Conservation (phyloP, 2,888 invertebrate species). For the Stenolophus ochropezus region DNA sequence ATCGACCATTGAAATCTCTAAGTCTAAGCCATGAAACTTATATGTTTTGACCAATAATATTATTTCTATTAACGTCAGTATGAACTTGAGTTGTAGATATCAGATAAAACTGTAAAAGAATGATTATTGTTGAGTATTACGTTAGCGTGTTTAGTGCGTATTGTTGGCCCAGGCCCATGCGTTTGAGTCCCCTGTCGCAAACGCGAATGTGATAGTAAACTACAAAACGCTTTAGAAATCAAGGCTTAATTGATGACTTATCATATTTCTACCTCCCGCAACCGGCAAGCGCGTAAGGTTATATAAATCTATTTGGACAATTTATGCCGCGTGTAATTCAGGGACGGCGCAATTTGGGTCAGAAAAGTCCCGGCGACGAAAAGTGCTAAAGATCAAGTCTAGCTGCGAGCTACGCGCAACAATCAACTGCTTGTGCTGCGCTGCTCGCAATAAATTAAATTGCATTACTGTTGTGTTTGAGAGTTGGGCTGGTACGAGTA, state of each 20-base stretch:
- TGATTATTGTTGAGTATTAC: neutral
- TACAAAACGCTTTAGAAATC: slow-evolving; percentile 52
- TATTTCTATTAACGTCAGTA: neutral
- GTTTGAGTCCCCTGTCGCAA: neutral
- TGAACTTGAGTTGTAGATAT: neutral
- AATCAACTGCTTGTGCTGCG: slow-evolving; percentile 38
- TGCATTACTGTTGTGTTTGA: slow-evolving; percentile 40
- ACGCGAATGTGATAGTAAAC: slow-evolving; percentile 23
- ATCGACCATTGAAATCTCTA: neutral
- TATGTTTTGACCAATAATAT: neutral
- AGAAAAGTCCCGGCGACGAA: slow-evolving; percentile 42
- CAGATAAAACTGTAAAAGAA: neutral
- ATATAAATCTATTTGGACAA: slow-evolving; percentile 57
- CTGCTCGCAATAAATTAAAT: slow-evolving; percentile 44
- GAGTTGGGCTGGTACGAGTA: neutral
- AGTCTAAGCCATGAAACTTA: neutral
- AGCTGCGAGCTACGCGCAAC: slow-evolving; percentile 37
- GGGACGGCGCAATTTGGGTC: slow-evolving; percentile 57
- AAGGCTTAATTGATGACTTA: slow-evolving; percentile 57
- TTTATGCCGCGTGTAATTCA: slow-evolving; percentile 54
- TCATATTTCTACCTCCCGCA: slow-evolving; percentile 56
- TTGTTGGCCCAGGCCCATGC: neutral
- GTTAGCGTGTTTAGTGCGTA: neutral
- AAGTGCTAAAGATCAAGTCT: slow-evolving; percentile 36
- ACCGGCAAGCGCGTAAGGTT: slow-evolving; percentile 21